Evolutionary conservation across 2,113 vertebrate species (phyloP), one percentile per base, ranked within the genome.

Genomic region (Syngnathus typhle): DNA sequence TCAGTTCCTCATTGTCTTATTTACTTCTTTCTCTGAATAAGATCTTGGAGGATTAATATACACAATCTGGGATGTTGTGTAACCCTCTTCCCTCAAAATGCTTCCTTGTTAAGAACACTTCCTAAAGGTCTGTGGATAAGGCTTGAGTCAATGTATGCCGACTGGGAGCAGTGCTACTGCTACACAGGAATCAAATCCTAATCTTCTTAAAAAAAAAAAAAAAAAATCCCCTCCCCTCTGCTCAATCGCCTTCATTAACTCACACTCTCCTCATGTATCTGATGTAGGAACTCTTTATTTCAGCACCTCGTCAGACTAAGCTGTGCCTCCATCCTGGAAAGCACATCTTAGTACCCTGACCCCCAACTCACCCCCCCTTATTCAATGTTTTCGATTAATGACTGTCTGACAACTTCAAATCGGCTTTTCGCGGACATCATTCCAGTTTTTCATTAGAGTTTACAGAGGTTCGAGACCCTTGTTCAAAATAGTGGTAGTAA

Each of bases 381-480:
- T 84, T 88, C 81, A 84, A 75, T 78, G 77, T 88, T 83, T 82
- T 87, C 84, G 84, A 87, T 87, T 83, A 85, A 86, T 79, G 75
- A 82, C 82, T 74, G 77, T 75, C 73, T 82, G 82, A 82, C 75
- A 65, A 72, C 72, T 85, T 80, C 67, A 86, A 88, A 85, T 81
- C 88, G 78, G 63, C 82, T 84, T 83, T 88, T 82, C 76, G 77
- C 78, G 70, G 60, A 89, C 84, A 82, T 88, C 84, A 83, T 80
- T 75, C 71, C 78, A 76, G 85, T 88, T 84, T 86, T 85, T 80
- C 70, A 77, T 85, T 82, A 84, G 72, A 73, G 77, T 83, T 56
- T 58, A 32, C 27, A 32, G 36, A 2, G 6, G 18, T 18, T 13
- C 16, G 15, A 18, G 2, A 58, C 6, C 2, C 12, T 36, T 18